A percentile compares a stretch with the other conserved stretches of the same genome.
Evolutionary conservation across 2,113 vertebrate species (phyloP).

Genomic region (human (Homo sapiens)): DNA sequence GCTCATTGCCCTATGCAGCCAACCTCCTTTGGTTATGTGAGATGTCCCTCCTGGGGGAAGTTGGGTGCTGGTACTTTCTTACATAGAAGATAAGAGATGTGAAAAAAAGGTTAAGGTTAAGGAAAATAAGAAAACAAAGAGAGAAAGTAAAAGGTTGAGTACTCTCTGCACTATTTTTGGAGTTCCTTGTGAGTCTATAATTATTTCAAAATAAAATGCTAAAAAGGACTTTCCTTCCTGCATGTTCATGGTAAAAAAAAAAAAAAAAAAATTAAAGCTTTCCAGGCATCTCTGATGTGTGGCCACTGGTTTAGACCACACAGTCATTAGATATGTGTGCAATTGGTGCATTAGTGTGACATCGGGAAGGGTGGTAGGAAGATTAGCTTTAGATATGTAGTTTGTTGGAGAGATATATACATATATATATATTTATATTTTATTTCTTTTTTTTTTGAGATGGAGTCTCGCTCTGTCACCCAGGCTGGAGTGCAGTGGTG

Average conservation of each 20-base stretch:
- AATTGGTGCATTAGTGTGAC: rapidly evolving
- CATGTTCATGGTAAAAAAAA: neutral
- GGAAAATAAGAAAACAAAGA: neutral
- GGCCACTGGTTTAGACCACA: rapidly evolving
- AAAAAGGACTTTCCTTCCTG: neutral
- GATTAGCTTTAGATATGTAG: neutral
- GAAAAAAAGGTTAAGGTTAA: neutral
- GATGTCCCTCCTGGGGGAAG: neutral
- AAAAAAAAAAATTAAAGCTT: neutral
- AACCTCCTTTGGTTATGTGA: neutral
- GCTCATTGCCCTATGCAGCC: rapidly evolving
- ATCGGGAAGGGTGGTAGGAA: rapidly evolving
- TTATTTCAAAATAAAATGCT: neutral
- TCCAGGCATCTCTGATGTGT: neutral
- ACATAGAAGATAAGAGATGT: neutral
- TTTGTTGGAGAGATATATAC: neutral
- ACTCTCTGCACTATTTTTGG: neutral
- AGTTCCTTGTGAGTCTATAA: neutral
- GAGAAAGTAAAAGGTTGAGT: neutral
- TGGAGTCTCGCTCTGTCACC: too few relatives aligned
- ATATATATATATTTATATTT: too few relatives aligned
- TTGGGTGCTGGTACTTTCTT: neutral
- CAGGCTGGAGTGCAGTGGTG: too few relatives aligned
- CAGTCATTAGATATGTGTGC: too few relatives aligned
- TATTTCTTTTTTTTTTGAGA: too few relatives aligned